These are phyloP conservation scores for Drosophila repletoides DNA, from an alignment of 1,140 invertebrate species.

Conservation along the genomic window DNA sequence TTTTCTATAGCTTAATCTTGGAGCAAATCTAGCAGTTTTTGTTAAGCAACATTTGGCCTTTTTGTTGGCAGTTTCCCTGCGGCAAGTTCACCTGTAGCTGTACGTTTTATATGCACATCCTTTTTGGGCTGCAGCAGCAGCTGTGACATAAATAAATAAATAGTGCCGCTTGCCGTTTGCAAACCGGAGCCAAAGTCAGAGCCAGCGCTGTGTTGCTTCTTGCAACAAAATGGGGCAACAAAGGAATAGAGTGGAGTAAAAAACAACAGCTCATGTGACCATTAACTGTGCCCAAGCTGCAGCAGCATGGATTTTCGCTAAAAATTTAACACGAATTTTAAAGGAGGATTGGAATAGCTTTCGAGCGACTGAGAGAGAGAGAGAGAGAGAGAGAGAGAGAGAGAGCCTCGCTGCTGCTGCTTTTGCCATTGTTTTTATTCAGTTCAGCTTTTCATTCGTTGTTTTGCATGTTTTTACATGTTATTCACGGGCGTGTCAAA, in stretches of 20 bases:
- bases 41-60: neutral
- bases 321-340: slow-evolving; percentile 42
- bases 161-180: slow-evolving; percentile 10
- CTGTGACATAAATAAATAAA: slow-evolving; percentile 69
- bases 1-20: too few species aligned
- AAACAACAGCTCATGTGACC: slow-evolving; percentile 32
- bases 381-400: neutral
- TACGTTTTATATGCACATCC: slow-evolving; percentile 45
- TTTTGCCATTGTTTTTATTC: too few species aligned
- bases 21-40: too few species aligned
- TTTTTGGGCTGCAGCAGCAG: slow-evolving; percentile 39
- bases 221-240: slow-evolving; percentile 38
- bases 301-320: slow-evolving; percentile 20
- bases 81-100: slow-evolving; percentile 24
- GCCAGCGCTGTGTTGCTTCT: neutral
- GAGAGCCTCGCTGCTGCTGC: neutral
- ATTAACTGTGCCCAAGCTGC: too few species aligned
- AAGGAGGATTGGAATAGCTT: neutral
- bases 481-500: slow-evolving; percentile 29
- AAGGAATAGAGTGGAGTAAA: slow-evolving; percentile 14
- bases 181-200: neutral
- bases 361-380: too few species aligned
- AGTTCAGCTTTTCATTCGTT: too few species aligned
- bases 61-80: neutral
- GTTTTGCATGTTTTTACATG: slow-evolving; percentile 27